These are phyloP conservation scores for Sebastes dallii DNA, from an alignment of 2,797 vertebrate species.

Conservation along the genomic window DNA sequence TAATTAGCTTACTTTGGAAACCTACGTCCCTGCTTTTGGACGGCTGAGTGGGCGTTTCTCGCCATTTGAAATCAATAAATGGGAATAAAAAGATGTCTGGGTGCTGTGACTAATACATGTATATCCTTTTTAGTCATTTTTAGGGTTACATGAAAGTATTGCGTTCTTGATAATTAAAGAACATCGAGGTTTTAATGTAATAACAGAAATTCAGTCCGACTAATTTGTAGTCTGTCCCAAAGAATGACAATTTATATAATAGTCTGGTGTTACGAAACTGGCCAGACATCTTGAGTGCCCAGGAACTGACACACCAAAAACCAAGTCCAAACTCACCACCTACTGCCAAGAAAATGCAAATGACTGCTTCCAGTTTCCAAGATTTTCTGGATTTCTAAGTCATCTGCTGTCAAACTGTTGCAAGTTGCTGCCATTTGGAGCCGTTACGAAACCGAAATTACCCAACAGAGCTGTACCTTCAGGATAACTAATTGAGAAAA, in stretches of 20 bases:
- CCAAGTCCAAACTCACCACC: conserved; percentile 1
- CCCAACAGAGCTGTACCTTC: neutral
- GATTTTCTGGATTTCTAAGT: neutral
- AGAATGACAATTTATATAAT: neutral
- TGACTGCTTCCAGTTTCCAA: neutral
- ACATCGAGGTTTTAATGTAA: neutral
- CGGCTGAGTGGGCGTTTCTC: no score
- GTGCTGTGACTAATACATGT: neutral
- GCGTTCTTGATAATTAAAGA: neutral
- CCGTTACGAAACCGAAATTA: neutral
- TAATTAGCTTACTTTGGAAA: no score
- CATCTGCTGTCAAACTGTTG: neutral
- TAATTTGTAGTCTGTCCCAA: neutral
- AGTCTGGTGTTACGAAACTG: neutral
- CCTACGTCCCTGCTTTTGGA: no score
- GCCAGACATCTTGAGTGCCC: conserved; percentile 15
- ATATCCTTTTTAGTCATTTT: neutral
- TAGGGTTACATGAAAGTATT: neutral
- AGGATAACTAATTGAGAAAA: neutral
- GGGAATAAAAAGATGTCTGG: neutral
- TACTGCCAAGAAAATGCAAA: conserved; percentile 8
- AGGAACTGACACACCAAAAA: conserved; percentile 12
- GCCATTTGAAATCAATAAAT: neutral
- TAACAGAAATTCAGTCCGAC: neutral
- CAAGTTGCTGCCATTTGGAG: conserved; percentile 3